These are phyloP conservation scores for Megaceryle maxima DNA, from an alignment of 2,113 vertebrate genomes.

Conservation along the genomic window DNA sequence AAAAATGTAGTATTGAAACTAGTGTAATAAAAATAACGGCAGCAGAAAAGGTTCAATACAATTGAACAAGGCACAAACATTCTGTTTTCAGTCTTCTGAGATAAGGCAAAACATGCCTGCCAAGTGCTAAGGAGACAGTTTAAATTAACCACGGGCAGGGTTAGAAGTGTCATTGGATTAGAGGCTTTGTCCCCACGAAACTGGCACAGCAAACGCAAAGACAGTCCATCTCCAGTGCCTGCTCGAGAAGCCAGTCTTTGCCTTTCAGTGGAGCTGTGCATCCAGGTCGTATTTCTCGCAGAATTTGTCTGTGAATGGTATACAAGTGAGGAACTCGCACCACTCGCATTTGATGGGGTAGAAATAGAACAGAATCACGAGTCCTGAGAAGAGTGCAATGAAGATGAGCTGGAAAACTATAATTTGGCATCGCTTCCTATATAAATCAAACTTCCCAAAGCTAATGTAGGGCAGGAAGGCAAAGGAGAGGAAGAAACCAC, in stretches of 20 bases:
- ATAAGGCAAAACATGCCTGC: slow-evolving; percentile 53
- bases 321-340: slow-evolving; percentile 97
- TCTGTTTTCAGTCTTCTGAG: slow-evolving; percentile 69
- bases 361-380: slow-evolving; percentile 95
- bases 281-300: slow-evolving; percentile 99
- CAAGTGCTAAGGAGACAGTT: slow-evolving; percentile 41
- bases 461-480: slow-evolving; percentile 98
- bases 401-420: slow-evolving; percentile 92
- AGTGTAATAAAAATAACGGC: slow-evolving; percentile 86
- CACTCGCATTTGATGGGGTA: slow-evolving; percentile 94
- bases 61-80: slow-evolving; percentile 88
- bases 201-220: slow-evolving; percentile 23
- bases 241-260: slow-evolving; percentile 1
- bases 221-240: slow-evolving; percentile 23
- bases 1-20: slow-evolving; percentile 82
- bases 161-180: slow-evolving; percentile 67
- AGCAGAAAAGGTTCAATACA: slow-evolving; percentile 82
- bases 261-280: slow-evolving; percentile 91
- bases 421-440: slow-evolving; percentile 97
- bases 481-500: slow-evolving; percentile 96
- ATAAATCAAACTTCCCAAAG: slow-evolving; percentile 95
- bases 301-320: slow-evolving; percentile 99
- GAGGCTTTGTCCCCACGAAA: slow-evolving; percentile 35
- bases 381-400: slow-evolving; percentile 91
- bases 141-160: slow-evolving; percentile 66